A percentile compares a stretch with the other conserved stretches of the same genome.
Evolutionary conservation across 1,140 invertebrate species (phyloP).

Genomic region (Yoshiicerus persimilis): DNA sequence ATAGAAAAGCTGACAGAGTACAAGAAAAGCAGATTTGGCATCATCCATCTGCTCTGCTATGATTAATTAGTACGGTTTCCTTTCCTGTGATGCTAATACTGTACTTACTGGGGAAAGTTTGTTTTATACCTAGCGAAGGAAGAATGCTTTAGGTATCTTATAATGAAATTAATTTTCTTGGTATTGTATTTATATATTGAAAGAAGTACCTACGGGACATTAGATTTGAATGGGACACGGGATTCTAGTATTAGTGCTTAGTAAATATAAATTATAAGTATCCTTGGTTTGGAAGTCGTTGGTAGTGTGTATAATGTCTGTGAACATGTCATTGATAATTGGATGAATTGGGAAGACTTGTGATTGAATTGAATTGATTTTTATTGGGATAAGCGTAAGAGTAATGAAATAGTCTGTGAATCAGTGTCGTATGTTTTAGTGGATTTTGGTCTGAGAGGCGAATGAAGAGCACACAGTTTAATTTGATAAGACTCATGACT

Average conservation of each 20-base stretch:
- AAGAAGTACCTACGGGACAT: no score
- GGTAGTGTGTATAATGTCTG: not conserved
- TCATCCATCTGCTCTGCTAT: not conserved
- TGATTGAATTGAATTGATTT: not conserved
- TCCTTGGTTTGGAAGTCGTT: not conserved
- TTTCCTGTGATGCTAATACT: no score
- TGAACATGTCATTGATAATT: not conserved
- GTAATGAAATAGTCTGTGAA: not conserved
- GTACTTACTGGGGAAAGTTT: no score
- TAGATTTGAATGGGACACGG: no score
- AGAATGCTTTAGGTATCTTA: no score
- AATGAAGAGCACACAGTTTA: not conserved
- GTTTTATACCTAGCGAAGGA: no score
- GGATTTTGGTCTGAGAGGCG: not conserved
- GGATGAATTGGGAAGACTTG: not conserved
- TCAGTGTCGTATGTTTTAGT: not conserved
- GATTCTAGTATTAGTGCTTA: no score
- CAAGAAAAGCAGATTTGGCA: not conserved
- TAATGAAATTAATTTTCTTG: no score
- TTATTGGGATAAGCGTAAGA: not conserved
- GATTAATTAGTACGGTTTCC: no score
- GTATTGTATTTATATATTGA: no score
- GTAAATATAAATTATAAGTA: no score
- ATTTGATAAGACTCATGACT: slow-evolving; percentile 10
- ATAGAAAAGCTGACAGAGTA: no score